These are phyloP conservation scores for Microcaecilia unicolor DNA, from an alignment of 2,797 vertebrate species.

Conservation along the genomic window DNA sequence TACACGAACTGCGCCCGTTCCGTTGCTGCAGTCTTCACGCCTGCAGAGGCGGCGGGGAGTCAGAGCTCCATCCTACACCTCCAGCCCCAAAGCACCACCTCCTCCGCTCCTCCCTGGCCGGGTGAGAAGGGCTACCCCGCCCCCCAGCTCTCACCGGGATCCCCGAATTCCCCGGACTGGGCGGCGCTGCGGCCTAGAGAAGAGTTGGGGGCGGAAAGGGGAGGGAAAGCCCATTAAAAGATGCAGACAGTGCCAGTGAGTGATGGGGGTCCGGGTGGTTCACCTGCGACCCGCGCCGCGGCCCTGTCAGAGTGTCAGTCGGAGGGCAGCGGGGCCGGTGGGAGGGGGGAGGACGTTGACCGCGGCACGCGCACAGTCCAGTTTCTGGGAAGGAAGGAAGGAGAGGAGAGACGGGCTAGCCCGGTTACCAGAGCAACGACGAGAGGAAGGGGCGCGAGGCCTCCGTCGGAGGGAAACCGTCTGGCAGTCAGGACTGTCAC, in stretches of 20 bases:
- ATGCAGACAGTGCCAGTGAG: too few relatives aligned
- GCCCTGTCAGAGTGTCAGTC: not conserved
- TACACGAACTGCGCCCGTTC: not conserved
- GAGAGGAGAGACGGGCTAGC: not conserved
- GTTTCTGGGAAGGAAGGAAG: not conserved
- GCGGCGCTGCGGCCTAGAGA: not conserved
- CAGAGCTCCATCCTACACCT: too few relatives aligned
- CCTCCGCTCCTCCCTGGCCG: constrained; percentile 5
- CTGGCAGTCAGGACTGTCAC: too few relatives aligned
- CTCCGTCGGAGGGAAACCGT: too few relatives aligned
- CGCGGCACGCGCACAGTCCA: not conserved
- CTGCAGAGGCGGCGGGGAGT: too few relatives aligned
- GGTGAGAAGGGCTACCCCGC: constrained; percentile 1
- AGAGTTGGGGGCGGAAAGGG: not conserved
- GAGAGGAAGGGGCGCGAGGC: not conserved
- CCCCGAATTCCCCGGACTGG: not conserved
- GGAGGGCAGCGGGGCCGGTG: not conserved
- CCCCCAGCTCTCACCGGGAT: not conserved
- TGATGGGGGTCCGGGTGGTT: not conserved
- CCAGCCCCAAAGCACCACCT: not conserved
- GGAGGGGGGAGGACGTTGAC: not conserved
- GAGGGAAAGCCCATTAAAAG: not conserved
- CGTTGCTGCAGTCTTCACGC: not conserved
- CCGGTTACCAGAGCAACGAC: not conserved
- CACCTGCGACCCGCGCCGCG: not conserved